phyloP scores from a whole-genome alignment of 2,113 vertebrate species.

The Zapus hudsonius region DNA sequence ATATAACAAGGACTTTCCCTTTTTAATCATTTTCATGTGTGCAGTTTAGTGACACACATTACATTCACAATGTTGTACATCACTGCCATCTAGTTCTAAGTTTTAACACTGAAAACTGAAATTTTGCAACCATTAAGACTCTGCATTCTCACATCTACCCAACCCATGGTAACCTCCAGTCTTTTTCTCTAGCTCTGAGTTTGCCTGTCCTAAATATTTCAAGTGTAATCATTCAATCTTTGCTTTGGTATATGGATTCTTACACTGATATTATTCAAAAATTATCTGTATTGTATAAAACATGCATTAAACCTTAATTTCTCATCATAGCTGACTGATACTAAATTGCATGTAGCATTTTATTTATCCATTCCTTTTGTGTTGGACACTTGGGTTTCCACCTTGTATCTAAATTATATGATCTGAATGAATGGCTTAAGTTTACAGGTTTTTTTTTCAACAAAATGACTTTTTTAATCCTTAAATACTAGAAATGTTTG shows the following conservation, averaged over 20 bases:
- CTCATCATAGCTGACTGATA: background rate
- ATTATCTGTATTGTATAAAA: background rate
- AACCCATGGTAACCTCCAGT: background rate
- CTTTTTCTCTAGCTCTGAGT: background rate
- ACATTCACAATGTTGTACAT: background rate
- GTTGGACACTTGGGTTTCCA: background rate
- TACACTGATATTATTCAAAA: background rate
- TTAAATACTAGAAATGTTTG: background rate
- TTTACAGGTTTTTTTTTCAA: background rate
- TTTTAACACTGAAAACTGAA: background rate
- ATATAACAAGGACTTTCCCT: background rate
- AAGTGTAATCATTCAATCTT: background rate
- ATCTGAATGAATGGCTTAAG: background rate
- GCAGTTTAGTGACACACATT: background rate
- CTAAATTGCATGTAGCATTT: background rate
- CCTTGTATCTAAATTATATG: background rate
- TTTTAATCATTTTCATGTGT: background rate
- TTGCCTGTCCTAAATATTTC: background rate
- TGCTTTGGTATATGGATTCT: background rate
- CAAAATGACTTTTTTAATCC: background rate
- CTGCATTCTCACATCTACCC: accelerated
- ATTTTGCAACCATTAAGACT: background rate
- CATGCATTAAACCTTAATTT: background rate
- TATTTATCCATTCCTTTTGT: background rate
- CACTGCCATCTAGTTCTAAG: background rate